A percentile compares a stretch with the other conserved stretches of the same genome.
phyloP scores from a whole-genome alignment of 2,888 invertebrate genomes.

The Ochropleura leucogaster region DNA sequence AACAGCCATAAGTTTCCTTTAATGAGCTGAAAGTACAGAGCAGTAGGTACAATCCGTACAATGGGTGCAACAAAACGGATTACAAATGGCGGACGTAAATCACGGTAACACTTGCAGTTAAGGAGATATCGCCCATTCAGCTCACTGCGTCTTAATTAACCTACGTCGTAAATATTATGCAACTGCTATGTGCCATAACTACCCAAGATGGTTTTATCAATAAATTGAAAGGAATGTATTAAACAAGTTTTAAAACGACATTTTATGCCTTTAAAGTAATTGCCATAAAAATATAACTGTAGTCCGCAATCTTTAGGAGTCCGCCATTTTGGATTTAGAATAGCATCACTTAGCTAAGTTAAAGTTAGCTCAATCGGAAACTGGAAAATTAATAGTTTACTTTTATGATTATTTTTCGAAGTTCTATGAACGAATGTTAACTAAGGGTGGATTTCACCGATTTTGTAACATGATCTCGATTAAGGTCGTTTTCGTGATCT shows the following conservation, averaged over 20 bases:
- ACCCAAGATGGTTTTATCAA: not conserved
- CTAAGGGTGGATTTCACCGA: no score
- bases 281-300: not conserved
- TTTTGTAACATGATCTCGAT: no score
- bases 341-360: no score
- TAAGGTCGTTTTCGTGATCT: no score
- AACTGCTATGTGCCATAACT: constrained; percentile 13
- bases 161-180: constrained; percentile 47
- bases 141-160: constrained; percentile 77
- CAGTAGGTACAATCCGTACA: constrained; percentile 39
- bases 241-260: not conserved
- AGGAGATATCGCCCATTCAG: constrained; percentile 77
- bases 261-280: not conserved
- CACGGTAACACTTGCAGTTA: constrained; percentile 83
- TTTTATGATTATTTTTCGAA: no score
- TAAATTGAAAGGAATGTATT: not conserved
- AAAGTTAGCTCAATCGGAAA: no score
- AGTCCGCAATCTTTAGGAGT: no score
- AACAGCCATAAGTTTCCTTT: constrained; percentile 6
- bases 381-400: no score
- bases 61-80: constrained; percentile 74
- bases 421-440: no score
- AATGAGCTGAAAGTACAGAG: constrained; percentile 29
- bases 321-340: no score
- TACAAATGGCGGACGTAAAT: constrained; percentile 81